Evolutionary conservation across 2,888 invertebrate species (phyloP).

Genomic region (Standfussiana lucernea): DNA sequence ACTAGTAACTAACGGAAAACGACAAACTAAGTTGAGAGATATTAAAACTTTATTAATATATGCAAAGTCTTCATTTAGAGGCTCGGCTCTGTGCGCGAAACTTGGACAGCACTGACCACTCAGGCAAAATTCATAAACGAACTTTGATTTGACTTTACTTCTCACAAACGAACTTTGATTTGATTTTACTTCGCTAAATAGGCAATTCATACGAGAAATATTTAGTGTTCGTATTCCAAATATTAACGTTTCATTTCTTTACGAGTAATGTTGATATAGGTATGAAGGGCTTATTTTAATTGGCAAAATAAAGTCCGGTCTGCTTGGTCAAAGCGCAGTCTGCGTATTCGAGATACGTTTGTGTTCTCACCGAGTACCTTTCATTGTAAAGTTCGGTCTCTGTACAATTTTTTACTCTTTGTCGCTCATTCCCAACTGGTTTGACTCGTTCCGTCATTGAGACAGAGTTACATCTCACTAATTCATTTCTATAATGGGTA

Average conservation of each 20-base stretch:
- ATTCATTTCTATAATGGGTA: slow-evolving; percentile 31
- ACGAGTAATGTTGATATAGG: neutral
- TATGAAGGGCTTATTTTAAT: too few relatives aligned
- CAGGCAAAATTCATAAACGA: neutral
- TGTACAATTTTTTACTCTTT: slow-evolving; percentile 24
- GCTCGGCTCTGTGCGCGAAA: neutral
- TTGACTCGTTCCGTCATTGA: slow-evolving; percentile 55
- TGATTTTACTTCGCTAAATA: neutral
- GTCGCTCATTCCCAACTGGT: slow-evolving; percentile 49
- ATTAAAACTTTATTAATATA: slow-evolving; percentile 43
- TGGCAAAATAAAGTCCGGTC: neutral
- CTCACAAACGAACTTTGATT: neutral
- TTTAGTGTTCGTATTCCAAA: neutral
- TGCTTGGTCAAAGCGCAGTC: neutral
- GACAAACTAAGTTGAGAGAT: slow-evolving; percentile 7
- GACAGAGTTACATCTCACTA: slow-evolving; percentile 49
- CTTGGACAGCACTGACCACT: neutral
- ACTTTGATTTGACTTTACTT: neutral
- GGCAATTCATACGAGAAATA: neutral
- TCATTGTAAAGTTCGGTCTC: neutral
- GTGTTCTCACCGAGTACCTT: neutral
- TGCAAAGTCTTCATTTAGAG: neutral
- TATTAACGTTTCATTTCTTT: neutral
- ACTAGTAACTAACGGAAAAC: neutral
- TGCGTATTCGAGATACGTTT: neutral